A percentile compares a stretch with the other conserved stretches of the same genome.
These are phyloP conservation scores for Agapornis canus DNA, from an alignment of 2,797 vertebrate genomes.

Conservation along the genomic window DNA sequence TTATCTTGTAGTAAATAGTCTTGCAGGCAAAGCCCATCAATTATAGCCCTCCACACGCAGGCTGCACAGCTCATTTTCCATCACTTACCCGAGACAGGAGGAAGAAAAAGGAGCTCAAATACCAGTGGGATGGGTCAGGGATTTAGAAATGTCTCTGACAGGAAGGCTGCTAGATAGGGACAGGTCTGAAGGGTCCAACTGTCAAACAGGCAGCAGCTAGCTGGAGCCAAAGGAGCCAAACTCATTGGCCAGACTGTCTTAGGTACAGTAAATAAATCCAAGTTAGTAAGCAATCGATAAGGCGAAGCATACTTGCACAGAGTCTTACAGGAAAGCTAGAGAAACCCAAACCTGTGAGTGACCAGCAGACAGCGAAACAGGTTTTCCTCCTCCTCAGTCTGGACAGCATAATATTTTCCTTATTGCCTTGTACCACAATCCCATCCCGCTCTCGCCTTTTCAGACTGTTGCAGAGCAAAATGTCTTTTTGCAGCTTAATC, in stretches of 20 bases:
- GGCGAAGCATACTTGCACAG: not conserved
- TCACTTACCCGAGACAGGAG: not conserved
- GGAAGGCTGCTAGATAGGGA: not conserved
- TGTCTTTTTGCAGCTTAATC: not conserved
- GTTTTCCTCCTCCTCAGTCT: not conserved
- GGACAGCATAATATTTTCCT: not conserved
- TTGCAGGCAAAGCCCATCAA: not conserved
- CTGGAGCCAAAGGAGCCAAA: not conserved
- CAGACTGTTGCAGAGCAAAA: not conserved
- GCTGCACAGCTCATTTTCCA: not conserved
- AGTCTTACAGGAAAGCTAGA: not conserved
- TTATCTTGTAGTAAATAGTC: not conserved
- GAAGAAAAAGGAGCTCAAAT: not conserved
- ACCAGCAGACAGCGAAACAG: accelerated
- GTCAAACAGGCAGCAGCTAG: not conserved
- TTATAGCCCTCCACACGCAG: not conserved
- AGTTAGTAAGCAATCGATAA: accelerated
- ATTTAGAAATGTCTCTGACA: not conserved
- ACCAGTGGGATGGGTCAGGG: not conserved
- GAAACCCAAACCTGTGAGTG: not conserved
- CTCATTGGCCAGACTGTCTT: not conserved
- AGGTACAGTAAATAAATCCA: not conserved
- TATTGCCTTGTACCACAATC: accelerated
- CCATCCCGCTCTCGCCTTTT: not conserved
- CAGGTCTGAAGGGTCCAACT: not conserved